Percentiles rank a stretch among this genome's conserved stretches.
phyloP scores from a whole-genome alignment of 2,888 invertebrate species.

The Physocephala rufipes region DNA sequence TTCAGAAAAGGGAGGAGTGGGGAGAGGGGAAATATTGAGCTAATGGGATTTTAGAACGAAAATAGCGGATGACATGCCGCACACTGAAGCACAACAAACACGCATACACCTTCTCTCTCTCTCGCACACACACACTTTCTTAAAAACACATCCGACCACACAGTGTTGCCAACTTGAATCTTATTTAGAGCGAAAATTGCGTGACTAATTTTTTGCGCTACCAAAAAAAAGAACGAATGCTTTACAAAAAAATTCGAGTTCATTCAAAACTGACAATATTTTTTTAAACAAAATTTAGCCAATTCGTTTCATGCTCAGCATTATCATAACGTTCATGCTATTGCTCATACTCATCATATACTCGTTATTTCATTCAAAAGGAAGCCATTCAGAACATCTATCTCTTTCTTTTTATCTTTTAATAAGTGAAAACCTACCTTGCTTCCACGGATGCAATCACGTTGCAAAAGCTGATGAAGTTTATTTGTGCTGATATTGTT shows the following conservation, averaged over 20 bases:
- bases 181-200: not conserved
- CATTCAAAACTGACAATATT: constrained; percentile 54
- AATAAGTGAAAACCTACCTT: constrained; percentile 57
- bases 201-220: not conserved
- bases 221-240: not conserved
- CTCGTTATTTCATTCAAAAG: too few relatives aligned
- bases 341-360: too few relatives aligned
- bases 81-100: constrained; percentile 28
- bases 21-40: not conserved
- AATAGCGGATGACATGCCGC: constrained; percentile 14
- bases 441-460: constrained; percentile 58
- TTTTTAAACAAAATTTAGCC: constrained; percentile 36
- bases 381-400: too few relatives aligned
- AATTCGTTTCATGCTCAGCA: constrained; percentile 8
- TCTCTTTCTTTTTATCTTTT: constrained; percentile 18
- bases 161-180: constrained; percentile 42
- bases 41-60: constrained; percentile 11
- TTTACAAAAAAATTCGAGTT: not conserved
- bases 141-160: constrained; percentile 18
- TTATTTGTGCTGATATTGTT: constrained; percentile 36
- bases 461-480: constrained; percentile 45
- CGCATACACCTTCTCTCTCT: too few relatives aligned
- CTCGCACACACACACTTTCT: constrained; percentile 19
- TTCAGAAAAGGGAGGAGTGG: not conserved
- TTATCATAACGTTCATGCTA: constrained; percentile 39